Percentiles rank a stretch among this genome's conserved stretches.
These are phyloP conservation scores for Choristoneura fumiferana DNA, from an alignment of 1,140 invertebrate species.

Conservation along the genomic window DNA sequence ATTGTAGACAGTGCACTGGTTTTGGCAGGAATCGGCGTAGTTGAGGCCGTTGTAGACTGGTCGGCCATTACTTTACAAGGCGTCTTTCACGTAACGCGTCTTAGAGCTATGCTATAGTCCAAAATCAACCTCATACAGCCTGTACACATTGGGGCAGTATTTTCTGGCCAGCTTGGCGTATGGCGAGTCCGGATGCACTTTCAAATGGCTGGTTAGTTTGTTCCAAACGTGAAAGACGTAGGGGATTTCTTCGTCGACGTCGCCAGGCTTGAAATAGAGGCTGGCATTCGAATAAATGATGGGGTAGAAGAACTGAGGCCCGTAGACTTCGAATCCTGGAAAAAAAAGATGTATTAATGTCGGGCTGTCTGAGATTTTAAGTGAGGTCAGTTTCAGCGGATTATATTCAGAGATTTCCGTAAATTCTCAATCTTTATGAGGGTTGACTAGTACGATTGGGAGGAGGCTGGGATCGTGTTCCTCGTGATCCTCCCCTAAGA, in stretches of 20 bases:
- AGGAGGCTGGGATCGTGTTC: too few species aligned
- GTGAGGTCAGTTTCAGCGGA: too few species aligned
- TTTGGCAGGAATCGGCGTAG: too few species aligned
- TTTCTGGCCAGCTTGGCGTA: slow-evolving; percentile 35
- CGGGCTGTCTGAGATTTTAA: neutral
- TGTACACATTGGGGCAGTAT: slow-evolving; percentile 36
- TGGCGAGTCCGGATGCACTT: slow-evolving; percentile 26
- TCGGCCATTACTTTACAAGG: too few species aligned
- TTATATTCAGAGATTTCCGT: too few species aligned
- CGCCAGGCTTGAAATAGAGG: slow-evolving; percentile 31
- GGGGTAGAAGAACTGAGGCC: slow-evolving; percentile 38
- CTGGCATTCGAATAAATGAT: slow-evolving; percentile 22
- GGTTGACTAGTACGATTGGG: too few species aligned
- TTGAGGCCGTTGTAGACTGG: too few species aligned
- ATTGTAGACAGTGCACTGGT: too few species aligned
- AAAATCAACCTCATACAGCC: slow-evolving; percentile 23
- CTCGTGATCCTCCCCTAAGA: too few species aligned
- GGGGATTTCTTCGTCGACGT: slow-evolving; percentile 26
- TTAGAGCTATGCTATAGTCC: slow-evolving; percentile 77
- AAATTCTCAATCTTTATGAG: too few species aligned
- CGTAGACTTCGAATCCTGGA: slow-evolving; percentile 45
- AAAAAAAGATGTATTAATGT: slow-evolving; percentile 9
- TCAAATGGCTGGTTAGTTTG: slow-evolving; percentile 24
- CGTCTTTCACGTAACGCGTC: too few species aligned
- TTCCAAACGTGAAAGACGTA: slow-evolving; percentile 42